Base-by-base conservation (phyloP, 2,888 invertebrate species). In the Drosophila melanosoma region DNA sequence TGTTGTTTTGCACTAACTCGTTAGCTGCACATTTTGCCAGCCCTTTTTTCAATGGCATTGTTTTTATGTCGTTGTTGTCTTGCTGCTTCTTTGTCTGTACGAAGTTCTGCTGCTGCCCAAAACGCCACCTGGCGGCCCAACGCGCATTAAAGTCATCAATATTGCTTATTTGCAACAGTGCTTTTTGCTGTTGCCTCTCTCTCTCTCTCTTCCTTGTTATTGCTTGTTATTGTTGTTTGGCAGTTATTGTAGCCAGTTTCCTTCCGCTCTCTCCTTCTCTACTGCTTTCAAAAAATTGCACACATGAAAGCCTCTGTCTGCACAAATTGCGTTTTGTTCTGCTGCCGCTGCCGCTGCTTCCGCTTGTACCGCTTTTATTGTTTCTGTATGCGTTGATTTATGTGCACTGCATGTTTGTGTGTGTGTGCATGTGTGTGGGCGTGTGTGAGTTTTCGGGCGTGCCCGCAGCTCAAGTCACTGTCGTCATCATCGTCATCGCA, bases 251-350 rank as follows among this genome's bases (percentile, higher is more conserved):
- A 26, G 63, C 53, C 59, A 58, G 53, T 61, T 63, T 51, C 36
- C 64, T 69, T 36, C 62, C 58, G 51, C 63, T 58, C 45, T 38
- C 53, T n/a, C 29, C 32, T 35, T 48, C 17, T 4, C 15, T 11
- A 10, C 53, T 60, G 20, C 53, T 11, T 20, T 17, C 23, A 58
- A 12, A 58, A 45, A 33, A 15, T 51, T 56, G 54, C 57, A 49
- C 54, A 57, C 40, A 26, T 38, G 59, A 53, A 61, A 65, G 69
- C 65, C 65, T 60, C 52, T 59, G 60, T 60, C 61, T 61, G 69
- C 84, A 89, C 88, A 87, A 87, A 87, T 89, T 89, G 90, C 77
- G 76, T 83, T 85, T 85, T 77, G 89, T 77, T 76, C 66, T 72
- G 88, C 63, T 65, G 62, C 65, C 42, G 20, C 20, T 65, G 62